Conservation (phyloP, 2,888 invertebrate species). For the Caradrina kadenii region DNA sequence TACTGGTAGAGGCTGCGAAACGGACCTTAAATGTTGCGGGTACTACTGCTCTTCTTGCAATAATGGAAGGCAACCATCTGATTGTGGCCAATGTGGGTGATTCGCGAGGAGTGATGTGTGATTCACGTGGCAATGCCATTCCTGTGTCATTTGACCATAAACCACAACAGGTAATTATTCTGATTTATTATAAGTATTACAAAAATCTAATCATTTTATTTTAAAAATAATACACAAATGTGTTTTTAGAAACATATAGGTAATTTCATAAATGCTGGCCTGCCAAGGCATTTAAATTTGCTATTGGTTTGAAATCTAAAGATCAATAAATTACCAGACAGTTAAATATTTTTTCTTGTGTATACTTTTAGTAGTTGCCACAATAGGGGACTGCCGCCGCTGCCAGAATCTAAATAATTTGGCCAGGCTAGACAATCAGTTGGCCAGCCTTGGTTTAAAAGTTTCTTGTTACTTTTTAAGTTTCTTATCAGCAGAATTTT, state of each 20-base stretch:
- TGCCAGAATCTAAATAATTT: too few relatives aligned
- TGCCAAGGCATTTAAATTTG: too few relatives aligned
- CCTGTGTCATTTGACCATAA: constrained; percentile 99
- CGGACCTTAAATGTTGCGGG: constrained; percentile 95
- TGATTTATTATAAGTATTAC: constrained; percentile 6
- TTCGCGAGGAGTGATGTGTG: constrained; percentile 98
- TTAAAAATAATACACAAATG: not conserved
- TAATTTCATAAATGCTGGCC: too few relatives aligned
- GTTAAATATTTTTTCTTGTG: too few relatives aligned
- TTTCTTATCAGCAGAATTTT: not conserved
- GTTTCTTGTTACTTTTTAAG: too few relatives aligned
- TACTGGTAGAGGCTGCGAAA: constrained; percentile 95
- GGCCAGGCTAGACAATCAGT: too few relatives aligned
- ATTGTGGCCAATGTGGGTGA: constrained; percentile 99
- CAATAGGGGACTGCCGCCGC: too few relatives aligned
- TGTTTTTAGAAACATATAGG: not conserved
- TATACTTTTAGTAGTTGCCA: too few relatives aligned
- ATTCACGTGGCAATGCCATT: constrained; percentile 96
- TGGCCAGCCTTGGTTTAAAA: too few relatives aligned
- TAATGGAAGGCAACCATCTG: constrained; percentile 95
- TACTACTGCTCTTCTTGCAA: constrained; percentile 97
- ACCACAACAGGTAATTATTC: constrained; percentile 95
- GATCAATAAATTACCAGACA: too few relatives aligned
- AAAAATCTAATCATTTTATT: not conserved
- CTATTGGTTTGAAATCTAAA: too few relatives aligned